A percentile compares a stretch with the other conserved stretches of the same genome.
Evolutionary conservation across 2,113 vertebrate species (phyloP).

Genomic region (Dipodomys stephensi): DNA sequence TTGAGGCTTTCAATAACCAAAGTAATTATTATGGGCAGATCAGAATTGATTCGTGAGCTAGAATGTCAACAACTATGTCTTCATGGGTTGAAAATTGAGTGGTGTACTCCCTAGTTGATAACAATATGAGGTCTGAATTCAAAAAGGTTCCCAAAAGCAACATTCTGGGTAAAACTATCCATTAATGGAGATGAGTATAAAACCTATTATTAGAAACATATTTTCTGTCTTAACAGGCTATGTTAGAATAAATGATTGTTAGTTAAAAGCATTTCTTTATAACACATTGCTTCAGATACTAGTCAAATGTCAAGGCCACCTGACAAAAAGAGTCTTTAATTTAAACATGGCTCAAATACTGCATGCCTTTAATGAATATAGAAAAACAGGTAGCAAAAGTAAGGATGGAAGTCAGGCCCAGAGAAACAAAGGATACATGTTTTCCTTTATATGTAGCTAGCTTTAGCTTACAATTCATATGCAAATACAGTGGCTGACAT

Average conservation of each 20-base stretch:
- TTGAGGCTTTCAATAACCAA: neutral
- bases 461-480: too few relatives aligned
- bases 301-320: neutral
- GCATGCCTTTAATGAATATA: conserved; percentile 12
- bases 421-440: too few relatives aligned
- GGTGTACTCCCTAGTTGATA: conserved; percentile 3
- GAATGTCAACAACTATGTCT: conserved; percentile 14
- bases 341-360: conserved; percentile 31
- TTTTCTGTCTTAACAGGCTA: neutral
- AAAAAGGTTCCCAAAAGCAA: neutral
- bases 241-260: conserved; percentile 21
- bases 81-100: neutral
- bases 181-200: neutral
- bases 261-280: neutral
- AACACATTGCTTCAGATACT: neutral
- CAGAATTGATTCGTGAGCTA: neutral
- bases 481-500: too few relatives aligned
- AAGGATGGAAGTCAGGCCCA: neutral
- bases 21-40: conserved; percentile 9
- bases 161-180: neutral
- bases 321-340: conserved; percentile 14
- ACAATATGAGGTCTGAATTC: neutral
- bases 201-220: neutral
- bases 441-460: too few relatives aligned
- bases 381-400: neutral